Evolutionary conservation across 2,888 invertebrate species (phyloP).

Genomic region (Agapetus fuscipes): DNA sequence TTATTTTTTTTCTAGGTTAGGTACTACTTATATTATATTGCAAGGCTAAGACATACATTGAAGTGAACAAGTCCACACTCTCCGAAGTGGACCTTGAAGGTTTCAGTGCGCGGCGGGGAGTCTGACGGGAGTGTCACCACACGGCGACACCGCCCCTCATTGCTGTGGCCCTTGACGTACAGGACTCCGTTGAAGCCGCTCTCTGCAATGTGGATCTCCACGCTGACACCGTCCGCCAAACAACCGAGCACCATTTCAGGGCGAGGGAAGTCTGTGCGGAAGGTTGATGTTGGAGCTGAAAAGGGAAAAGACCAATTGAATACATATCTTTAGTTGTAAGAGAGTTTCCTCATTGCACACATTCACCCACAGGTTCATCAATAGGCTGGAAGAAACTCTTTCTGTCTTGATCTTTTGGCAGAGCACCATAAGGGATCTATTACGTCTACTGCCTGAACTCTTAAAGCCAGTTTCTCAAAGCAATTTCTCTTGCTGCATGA

Average conservation of each 20-base stretch:
- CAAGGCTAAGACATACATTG: conserved; percentile 75
- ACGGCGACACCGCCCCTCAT: conserved; percentile 80
- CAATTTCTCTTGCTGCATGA: no score
- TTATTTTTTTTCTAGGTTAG: no score
- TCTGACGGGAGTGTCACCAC: conserved; percentile 69
- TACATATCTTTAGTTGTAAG: background rate
- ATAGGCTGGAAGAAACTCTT: no score
- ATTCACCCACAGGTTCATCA: no score
- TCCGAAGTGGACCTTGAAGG: conserved; percentile 84
- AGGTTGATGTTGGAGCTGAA: conserved; percentile 33
- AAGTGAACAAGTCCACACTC: conserved; percentile 86
- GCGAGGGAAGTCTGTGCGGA: conserved; percentile 72
- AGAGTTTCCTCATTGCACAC: no score
- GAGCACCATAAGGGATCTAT: no score
- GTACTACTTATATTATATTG: no score
- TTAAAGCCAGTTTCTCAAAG: no score
- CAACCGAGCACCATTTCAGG: conserved; percentile 85
- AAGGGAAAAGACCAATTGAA: background rate
- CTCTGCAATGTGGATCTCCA: conserved; percentile 64
- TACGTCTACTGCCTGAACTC: no score
- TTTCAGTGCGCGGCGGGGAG: conserved; percentile 54
- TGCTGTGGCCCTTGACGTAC: conserved; percentile 91
- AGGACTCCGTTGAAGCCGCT: conserved; percentile 81
- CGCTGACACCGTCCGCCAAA: conserved; percentile 84
- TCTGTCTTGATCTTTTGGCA: no score